These are phyloP conservation scores for Hypsopygia costalis DNA, from an alignment of 2,888 invertebrate genomes.

Conservation along the genomic window DNA sequence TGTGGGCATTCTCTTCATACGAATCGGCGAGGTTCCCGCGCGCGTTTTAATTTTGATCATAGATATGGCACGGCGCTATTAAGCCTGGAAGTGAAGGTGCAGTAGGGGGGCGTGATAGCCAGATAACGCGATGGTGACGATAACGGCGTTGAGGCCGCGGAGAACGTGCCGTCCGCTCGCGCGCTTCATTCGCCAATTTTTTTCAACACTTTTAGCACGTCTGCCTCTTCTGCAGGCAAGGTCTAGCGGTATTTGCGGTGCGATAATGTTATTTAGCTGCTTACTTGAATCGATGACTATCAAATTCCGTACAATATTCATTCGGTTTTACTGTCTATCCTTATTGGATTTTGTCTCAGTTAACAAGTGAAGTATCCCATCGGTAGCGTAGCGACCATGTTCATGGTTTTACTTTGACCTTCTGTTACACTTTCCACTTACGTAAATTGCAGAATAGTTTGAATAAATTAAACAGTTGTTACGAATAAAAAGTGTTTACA, in stretches of 20 bases:
- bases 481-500: not conserved
- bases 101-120: slow-evolving; percentile 55
- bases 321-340: not conserved
- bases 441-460: slow-evolving; percentile 6
- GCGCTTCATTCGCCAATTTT: slow-evolving; percentile 27
- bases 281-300: too few relatives aligned
- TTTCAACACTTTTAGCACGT: slow-evolving; percentile 40
- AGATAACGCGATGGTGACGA: slow-evolving; percentile 65
- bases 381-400: not conserved
- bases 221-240: slow-evolving; percentile 34
- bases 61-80: slow-evolving; percentile 27
- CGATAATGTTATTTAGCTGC: slow-evolving; percentile 18
- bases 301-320: not conserved
- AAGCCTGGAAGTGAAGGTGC: slow-evolving; percentile 41
- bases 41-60: slow-evolving; percentile 27
- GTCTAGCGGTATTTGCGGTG: slow-evolving; percentile 29
- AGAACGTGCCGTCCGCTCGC: slow-evolving; percentile 27
- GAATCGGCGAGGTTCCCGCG: slow-evolving; percentile 20
- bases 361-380: not conserved
- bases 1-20: slow-evolving; percentile 10
- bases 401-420: slow-evolving; percentile 11
- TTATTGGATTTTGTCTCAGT: not conserved
- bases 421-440: slow-evolving; percentile 20
- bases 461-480: not conserved
- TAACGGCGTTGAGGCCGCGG: slow-evolving; percentile 54